Percentiles rank a stretch among this genome's conserved stretches.
Evolutionary conservation across 2,797 vertebrate genomes (phyloP).

Genomic region (Hyperoplus immaculatus): DNA sequence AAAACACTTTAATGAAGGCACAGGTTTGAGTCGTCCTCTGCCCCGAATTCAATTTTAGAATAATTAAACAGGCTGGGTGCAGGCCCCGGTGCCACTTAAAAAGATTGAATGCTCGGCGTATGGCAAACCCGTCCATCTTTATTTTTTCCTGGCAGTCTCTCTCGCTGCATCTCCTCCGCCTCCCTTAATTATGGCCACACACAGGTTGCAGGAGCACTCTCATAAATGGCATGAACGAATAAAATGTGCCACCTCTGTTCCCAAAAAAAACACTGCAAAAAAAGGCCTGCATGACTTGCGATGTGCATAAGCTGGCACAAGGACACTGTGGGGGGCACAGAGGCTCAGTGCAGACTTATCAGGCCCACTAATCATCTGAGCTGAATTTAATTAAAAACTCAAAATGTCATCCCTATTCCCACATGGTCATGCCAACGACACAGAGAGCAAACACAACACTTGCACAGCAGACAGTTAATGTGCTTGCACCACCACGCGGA

Average conservation of each 20-base stretch:
- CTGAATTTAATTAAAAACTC: slow-evolving; percentile 73
- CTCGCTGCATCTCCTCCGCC: slow-evolving; percentile 43
- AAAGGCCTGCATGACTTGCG: slow-evolving; percentile 39
- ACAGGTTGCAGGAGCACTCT: slow-evolving; percentile 45
- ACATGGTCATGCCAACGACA: slow-evolving; percentile 40
- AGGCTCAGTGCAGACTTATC: slow-evolving; percentile 56
- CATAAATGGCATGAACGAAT: slow-evolving; percentile 56
- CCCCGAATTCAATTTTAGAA: slow-evolving; percentile 71
- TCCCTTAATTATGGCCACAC: slow-evolving; percentile 35
- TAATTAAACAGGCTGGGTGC: slow-evolving; percentile 73
- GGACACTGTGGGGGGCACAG: slow-evolving; percentile 24
- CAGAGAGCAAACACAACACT: slow-evolving; percentile 39
- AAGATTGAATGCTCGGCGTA: slow-evolving; percentile 61
- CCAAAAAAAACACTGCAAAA: slow-evolving; percentile 42
- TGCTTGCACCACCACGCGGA: slow-evolving; percentile 2
- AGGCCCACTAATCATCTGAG: slow-evolving; percentile 64
- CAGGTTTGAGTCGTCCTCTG: slow-evolving; percentile 60
- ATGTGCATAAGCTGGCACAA: slow-evolving; percentile 40
- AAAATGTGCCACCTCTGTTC: slow-evolving; percentile 39
- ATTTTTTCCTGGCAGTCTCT: slow-evolving; percentile 36
- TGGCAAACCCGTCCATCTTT: slow-evolving; percentile 35
- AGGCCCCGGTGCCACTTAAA: slow-evolving; percentile 55
- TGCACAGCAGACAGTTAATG: slow-evolving; percentile 14
- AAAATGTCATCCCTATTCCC: slow-evolving; percentile 62
- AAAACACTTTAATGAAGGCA: slow-evolving; percentile 70